Percentiles rank a stretch among this genome's conserved stretches.
phyloP scores from a whole-genome alignment of 2,797 vertebrate genomes.

The Enteromius fasciolatus region DNA sequence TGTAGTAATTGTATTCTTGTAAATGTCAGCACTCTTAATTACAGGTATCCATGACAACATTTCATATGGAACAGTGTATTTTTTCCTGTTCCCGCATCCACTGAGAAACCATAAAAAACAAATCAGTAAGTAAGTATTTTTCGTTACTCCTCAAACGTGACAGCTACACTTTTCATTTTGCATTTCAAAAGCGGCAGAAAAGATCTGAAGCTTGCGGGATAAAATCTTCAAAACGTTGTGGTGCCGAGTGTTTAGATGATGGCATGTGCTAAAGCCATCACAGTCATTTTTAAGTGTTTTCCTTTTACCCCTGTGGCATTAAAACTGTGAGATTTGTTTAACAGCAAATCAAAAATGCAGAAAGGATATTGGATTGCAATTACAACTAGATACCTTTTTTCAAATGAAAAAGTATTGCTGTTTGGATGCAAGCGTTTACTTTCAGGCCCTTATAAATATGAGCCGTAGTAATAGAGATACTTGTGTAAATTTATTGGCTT shows the following conservation, averaged over 20 bases:
- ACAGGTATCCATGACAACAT: constrained; percentile 7
- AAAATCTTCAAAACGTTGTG: constrained; percentile 60
- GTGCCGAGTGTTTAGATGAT: constrained; percentile 59
- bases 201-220: constrained; percentile 54
- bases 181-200: constrained; percentile 47
- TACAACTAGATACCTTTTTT: neutral
- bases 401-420: neutral
- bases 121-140: constrained; percentile 8
- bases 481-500: neutral
- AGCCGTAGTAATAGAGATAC: neutral
- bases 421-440: neutral
- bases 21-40: constrained; percentile 25
- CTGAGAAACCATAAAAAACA: neutral
- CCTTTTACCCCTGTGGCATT: constrained; percentile 38
- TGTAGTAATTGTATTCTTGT: neutral
- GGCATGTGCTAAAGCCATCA: constrained; percentile 56
- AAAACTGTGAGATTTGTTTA: constrained; percentile 49
- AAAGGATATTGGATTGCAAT: constrained; percentile 4
- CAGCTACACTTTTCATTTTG: constrained; percentile 34
- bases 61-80: neutral
- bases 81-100: neutral
- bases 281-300: constrained; percentile 52
- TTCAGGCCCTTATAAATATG: neutral
- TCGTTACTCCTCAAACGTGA: constrained; percentile 25
- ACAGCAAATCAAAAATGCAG: constrained; percentile 32